Evolutionary conservation across 1,140 invertebrate species (phyloP).

Genomic region (Cheumatopsyche charites): DNA sequence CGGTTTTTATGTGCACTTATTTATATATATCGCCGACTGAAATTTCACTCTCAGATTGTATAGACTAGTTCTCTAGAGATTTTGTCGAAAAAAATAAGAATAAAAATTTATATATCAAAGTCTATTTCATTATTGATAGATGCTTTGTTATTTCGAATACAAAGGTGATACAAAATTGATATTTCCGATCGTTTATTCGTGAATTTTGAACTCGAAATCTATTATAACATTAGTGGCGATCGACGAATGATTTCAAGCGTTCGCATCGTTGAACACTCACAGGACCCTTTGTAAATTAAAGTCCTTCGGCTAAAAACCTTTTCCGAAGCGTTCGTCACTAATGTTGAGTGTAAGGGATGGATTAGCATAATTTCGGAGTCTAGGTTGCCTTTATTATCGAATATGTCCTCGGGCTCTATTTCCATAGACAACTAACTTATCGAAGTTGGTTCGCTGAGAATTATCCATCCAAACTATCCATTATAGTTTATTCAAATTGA

Average conservation of each 20-base stretch:
- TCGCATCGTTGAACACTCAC: not conserved
- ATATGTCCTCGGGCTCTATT: constrained; percentile 13
- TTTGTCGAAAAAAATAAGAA: not conserved
- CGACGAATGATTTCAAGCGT: not conserved
- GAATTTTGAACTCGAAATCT: too few relatives aligned
- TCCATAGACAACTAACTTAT: constrained; percentile 1
- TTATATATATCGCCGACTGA: not conserved
- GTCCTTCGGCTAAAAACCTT: constrained; percentile 9
- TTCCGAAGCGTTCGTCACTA: not conserved
- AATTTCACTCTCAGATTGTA: not conserved
- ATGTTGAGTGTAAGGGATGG: constrained; percentile 10
- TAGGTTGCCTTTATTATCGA: not conserved
- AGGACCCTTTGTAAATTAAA: constrained; percentile 1
- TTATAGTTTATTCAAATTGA: not conserved
- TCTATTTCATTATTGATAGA: not conserved
- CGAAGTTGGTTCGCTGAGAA: not conserved
- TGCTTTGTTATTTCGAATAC: too few relatives aligned
- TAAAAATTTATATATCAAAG: not conserved
- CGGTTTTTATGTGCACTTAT: not conserved
- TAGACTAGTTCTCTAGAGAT: not conserved
- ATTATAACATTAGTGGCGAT: not conserved
- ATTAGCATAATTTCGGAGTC: not conserved
- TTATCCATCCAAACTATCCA: not conserved
- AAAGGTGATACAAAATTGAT: too few relatives aligned
- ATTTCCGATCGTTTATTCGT: too few relatives aligned